Evolutionary conservation across 2,888 invertebrate genomes (phyloP), one percentile per base, ranked within the genome.

Genomic region (Platynereis dumerilii): DNA sequence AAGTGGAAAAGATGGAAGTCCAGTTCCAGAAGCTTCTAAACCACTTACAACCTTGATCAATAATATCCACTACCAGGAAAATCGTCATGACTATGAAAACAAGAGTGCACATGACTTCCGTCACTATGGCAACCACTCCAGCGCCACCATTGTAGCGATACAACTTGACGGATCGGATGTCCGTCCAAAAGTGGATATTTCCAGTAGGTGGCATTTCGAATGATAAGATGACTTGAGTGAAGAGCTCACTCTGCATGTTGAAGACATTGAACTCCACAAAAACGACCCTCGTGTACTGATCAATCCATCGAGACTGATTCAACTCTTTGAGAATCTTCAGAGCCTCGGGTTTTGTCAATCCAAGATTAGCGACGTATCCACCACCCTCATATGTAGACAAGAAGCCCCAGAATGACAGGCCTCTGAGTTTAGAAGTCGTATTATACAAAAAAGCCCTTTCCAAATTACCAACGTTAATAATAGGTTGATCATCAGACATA

Each of bases 361-460:
- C 71, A 52, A 73, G 62, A 24, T 65, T 39, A 12, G 72, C 70
- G 12, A 67, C 64, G 58, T 74, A 74, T 7, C 73, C 73, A 10
- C 74, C 73, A 2, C 68, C 70, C 0, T 69, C 63, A 56, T 73
- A 73, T 2, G 60, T 53, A 2, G 57, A 55, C 44, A 64, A 24
- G 39, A 34, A 17, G 1, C 72, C 72, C 62, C 56, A 58, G 56
- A 58, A 64, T 7, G 66, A 27, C 7, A 69, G 26, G 20, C 58
- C 60, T 7, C 48, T 22, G 7, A 48, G n/a, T n/a, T 48, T 5
- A 3, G n/a, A 20, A 48, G 48, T 5, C 17, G 48, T 48, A 20
- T 48, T 48, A n/a, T 48, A 48, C 22, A 48, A 20, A 22, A 20
- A 48, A 5, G 48, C 48, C 48, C 17, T 22, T 20, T 48, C 48